Conservation (phyloP, 1,140 invertebrate genomes). For the Brevipalpus yothersi region DNA sequence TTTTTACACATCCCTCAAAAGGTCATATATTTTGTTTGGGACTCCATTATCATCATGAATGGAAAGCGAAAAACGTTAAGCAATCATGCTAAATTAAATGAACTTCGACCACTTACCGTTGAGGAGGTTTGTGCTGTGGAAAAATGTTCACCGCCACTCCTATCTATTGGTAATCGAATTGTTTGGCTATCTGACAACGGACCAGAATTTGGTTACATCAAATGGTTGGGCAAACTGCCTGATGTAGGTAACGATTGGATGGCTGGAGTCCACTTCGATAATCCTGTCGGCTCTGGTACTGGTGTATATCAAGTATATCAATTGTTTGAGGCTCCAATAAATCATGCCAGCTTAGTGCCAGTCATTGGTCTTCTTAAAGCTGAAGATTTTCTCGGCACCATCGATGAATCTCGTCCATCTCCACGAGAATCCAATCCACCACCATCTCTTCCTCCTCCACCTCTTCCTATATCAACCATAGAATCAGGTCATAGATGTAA, state of each 20-base stretch:
- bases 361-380: slow-evolving; percentile 26
- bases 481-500: neutral
- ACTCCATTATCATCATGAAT: too few relatives aligned
- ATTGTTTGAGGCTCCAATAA: slow-evolving; percentile 26
- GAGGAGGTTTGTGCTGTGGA: neutral
- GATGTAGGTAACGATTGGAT: slow-evolving; percentile 25
- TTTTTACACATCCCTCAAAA: too few relatives aligned
- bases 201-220: slow-evolving; percentile 24
- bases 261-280: slow-evolving; percentile 31
- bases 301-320: slow-evolving; percentile 24
- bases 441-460: neutral
- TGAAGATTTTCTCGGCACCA: slow-evolving; percentile 19
- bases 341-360: slow-evolving; percentile 31
- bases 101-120: neutral
- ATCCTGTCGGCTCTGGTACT: slow-evolving; percentile 26
- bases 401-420: neutral
- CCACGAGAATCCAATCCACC: neutral
- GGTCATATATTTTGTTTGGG: too few relatives aligned
- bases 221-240: slow-evolving; percentile 28
- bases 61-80: too few relatives aligned
- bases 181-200: slow-evolving; percentile 29
- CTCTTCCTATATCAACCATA: neutral
- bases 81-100: too few relatives aligned
- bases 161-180: slow-evolving; percentile 13
- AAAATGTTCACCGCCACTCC: neutral